Evolutionary conservation across 2,797 vertebrate species (phyloP).

Genomic region (Crocodylus rhombifer): DNA sequence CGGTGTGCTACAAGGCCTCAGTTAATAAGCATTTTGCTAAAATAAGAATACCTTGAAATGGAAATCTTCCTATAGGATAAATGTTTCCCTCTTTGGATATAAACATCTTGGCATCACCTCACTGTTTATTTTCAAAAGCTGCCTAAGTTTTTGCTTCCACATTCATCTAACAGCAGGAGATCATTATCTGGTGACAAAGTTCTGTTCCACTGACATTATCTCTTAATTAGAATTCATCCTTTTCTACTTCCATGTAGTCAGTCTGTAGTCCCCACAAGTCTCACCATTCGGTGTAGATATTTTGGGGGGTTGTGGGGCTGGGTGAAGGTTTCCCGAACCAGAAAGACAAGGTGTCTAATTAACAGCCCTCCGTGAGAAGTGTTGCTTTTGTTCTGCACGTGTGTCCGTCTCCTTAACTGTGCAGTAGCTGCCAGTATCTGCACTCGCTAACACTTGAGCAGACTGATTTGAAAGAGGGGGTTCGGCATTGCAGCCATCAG

Average conservation of each 20-base stretch:
- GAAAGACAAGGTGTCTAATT: slow-evolving; percentile 56
- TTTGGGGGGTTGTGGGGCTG: slow-evolving; percentile 43
- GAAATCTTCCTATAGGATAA: slow-evolving; percentile 67
- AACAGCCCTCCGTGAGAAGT: slow-evolving; percentile 48
- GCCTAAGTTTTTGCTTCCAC: slow-evolving; percentile 73
- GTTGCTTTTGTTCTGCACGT: slow-evolving; percentile 33
- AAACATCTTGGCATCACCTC: slow-evolving; percentile 80
- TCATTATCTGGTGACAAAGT: slow-evolving; percentile 80
- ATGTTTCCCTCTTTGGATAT: slow-evolving; percentile 74
- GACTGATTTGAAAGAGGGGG: slow-evolving; percentile 22
- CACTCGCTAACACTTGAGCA: not conserved
- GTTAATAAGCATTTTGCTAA: slow-evolving; percentile 44
- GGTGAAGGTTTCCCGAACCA: slow-evolving; percentile 39
- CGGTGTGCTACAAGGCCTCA: slow-evolving; percentile 47
- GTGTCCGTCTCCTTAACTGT: not conserved
- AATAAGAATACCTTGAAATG: slow-evolving; percentile 36
- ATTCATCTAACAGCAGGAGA: slow-evolving; percentile 80
- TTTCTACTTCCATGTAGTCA: slow-evolving; percentile 67
- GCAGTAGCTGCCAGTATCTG: slow-evolving; percentile 1
- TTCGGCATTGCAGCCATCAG: not conserved
- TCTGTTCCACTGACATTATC: slow-evolving; percentile 77
- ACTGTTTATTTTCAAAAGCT: slow-evolving; percentile 79
- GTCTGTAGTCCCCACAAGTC: slow-evolving; percentile 60
- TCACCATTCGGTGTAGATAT: slow-evolving; percentile 58
- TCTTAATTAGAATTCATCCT: slow-evolving; percentile 79